Percentiles rank a stretch among this genome's conserved stretches.
Conservation (phyloP, 2,113 vertebrate species). For the Plecotus auritus region DNA sequence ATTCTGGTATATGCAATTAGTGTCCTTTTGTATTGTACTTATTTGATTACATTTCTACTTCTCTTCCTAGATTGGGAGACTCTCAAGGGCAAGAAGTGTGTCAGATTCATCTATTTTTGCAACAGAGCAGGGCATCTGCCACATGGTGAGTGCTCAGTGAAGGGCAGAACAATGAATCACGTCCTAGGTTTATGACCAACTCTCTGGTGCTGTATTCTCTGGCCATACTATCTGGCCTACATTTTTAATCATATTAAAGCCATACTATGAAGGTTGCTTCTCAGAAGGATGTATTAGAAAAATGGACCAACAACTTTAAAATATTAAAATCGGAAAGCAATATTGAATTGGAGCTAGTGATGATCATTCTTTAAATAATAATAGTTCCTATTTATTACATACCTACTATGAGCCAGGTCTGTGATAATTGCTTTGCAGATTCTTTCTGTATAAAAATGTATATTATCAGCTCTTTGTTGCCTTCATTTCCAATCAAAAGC, state of each 20-base stretch:
- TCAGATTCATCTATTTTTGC: not conserved
- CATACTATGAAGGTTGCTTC: not conserved
- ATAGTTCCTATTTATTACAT: not conserved
- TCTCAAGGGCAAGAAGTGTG: not conserved
- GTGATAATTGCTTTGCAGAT: not conserved
- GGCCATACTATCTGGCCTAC: not conserved
- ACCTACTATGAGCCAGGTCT: not conserved
- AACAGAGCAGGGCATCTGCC: not conserved
- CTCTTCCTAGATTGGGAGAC: not conserved
- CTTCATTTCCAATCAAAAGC: not conserved
- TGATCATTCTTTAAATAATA: not conserved
- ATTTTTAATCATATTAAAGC: not conserved
- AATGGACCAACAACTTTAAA: not conserved
- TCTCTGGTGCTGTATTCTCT: fast-evolving
- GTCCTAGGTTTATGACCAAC: not conserved
- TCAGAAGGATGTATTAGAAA: not conserved
- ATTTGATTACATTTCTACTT: not conserved
- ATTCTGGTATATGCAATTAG: not conserved
- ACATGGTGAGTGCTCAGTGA: not conserved
- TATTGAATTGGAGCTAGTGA: not conserved
- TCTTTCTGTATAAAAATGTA: not conserved
- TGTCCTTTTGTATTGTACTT: not conserved
- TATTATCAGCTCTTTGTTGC: not conserved
- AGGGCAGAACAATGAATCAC: not conserved
- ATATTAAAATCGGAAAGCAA: not conserved